phyloP scores from a whole-genome alignment of 1,140 invertebrate genomes.

The Eupeodes corollae region DNA sequence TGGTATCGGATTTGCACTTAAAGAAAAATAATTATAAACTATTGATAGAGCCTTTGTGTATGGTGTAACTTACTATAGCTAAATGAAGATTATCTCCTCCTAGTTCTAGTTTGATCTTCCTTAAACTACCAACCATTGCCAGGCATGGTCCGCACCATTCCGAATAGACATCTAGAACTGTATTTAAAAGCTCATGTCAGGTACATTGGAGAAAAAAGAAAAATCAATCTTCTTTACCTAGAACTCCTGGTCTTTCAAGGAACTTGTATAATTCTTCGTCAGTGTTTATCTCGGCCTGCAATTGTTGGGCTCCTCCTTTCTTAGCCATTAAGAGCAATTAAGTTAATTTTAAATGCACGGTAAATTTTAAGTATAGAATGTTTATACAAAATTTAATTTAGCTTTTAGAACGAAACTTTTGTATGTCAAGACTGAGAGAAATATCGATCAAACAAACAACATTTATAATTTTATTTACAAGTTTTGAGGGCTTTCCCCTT shows the following conservation, averaged over 20 bases:
- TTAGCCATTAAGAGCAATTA: conserved; percentile 42
- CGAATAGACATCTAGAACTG: conserved; percentile 84
- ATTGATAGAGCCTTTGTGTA: not conserved
- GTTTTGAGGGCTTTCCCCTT: no score
- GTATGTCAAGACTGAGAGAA: no score
- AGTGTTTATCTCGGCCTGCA: conserved; percentile 68
- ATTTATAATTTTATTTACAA: no score
- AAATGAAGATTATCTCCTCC: conserved; percentile 72
- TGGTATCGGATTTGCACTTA: conserved; percentile 61
- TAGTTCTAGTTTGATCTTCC: conserved; percentile 79
- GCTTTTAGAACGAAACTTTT: no score
- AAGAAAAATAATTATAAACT: not conserved
- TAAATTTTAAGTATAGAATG: no score
- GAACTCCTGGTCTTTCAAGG: conserved; percentile 61
- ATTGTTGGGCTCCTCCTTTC: conserved; percentile 59
- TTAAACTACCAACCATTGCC: conserved; percentile 75
- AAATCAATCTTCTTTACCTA: conserved; percentile 46
- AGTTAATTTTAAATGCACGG: no score
- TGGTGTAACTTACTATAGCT: conserved; percentile 51
- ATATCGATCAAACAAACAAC: no score
- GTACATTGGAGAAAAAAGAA: not conserved
- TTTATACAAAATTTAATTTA: no score
- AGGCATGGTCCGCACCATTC: conserved; percentile 86
- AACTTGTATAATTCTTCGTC: conserved; percentile 82
- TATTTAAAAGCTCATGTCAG: not conserved